Conservation (phyloP, 2,797 vertebrate species). For the Fundulus diaphanus region DNA sequence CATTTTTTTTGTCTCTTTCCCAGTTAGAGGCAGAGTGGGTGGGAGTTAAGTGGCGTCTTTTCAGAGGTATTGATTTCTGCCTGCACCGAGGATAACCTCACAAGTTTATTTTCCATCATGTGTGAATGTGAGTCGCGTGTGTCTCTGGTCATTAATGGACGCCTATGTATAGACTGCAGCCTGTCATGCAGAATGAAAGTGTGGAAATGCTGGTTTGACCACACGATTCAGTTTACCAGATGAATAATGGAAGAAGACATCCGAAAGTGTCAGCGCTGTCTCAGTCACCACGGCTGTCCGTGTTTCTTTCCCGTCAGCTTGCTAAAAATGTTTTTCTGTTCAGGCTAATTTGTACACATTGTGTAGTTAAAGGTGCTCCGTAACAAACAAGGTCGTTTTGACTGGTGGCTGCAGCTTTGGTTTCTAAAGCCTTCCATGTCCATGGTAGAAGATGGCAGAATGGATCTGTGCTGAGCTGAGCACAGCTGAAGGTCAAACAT, state of each 20-base stretch:
- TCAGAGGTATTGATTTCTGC: slow-evolving; percentile 68
- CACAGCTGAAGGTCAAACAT: neutral
- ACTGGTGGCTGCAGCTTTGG: neutral
- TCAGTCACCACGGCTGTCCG: neutral
- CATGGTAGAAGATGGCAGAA: neutral
- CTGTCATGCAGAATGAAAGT: slow-evolving; percentile 34
- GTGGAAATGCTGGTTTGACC: slow-evolving; percentile 25
- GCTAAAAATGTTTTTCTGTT: neutral
- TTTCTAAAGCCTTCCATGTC: neutral
- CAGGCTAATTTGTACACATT: neutral
- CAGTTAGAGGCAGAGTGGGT: slow-evolving; percentile 17
- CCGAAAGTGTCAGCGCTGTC: neutral
- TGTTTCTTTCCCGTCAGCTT: neutral
- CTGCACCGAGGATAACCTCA: slow-evolving; percentile 60
- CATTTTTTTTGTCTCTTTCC: slow-evolving; percentile 5
- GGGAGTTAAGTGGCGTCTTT: slow-evolving; percentile 62
- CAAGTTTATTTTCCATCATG: slow-evolving; percentile 51
- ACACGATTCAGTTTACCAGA: slow-evolving; percentile 29
- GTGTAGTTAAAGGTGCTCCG: no score
- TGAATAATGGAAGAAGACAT: slow-evolving; percentile 6
- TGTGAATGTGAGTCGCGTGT: slow-evolving; percentile 43
- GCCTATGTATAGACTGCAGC: slow-evolving; percentile 18
- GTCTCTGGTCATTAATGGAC: slow-evolving; percentile 39
- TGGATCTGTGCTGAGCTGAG: neutral
- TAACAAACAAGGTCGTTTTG: neutral